Conservation (phyloP, 1,140 invertebrate species). For the Metopolophium dirhodum region DNA sequence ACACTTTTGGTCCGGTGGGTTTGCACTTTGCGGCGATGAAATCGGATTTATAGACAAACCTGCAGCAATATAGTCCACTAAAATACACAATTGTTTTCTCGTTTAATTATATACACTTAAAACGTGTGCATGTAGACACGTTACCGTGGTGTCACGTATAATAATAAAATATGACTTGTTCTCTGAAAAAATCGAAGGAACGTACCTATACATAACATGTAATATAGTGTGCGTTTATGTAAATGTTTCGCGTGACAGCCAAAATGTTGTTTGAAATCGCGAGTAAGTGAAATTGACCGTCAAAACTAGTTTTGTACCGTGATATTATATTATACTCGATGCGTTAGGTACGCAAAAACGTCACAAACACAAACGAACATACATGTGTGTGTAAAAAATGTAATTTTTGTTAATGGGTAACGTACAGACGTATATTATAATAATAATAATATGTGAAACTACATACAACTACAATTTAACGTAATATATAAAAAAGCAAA, state of each 20-base stretch:
- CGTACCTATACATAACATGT: neutral
- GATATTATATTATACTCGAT: neutral
- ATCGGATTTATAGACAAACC: neutral
- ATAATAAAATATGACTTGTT: neutral
- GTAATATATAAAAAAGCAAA: neutral
- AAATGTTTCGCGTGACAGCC: neutral
- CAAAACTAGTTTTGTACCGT: neutral
- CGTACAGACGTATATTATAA: neutral
- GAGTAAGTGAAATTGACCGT: conserved; percentile 21
- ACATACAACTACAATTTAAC: neutral
- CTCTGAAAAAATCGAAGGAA: neutral
- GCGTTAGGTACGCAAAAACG: neutral
- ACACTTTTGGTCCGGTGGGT: neutral
- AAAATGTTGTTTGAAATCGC: conserved; percentile 38
- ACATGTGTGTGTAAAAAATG: neutral
- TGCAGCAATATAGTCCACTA: neutral
- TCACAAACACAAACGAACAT: neutral
- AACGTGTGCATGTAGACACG: neutral
- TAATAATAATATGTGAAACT: neutral
- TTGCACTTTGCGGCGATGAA: no score
- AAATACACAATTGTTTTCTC: neutral
- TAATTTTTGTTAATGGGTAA: neutral
- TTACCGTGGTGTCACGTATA: neutral
- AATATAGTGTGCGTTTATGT: neutral
- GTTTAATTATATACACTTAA: neutral